Evolutionary conservation across 1,140 invertebrate species (phyloP), one percentile per base, ranked within the genome.

Genomic region (Zaprionus taronus): DNA sequence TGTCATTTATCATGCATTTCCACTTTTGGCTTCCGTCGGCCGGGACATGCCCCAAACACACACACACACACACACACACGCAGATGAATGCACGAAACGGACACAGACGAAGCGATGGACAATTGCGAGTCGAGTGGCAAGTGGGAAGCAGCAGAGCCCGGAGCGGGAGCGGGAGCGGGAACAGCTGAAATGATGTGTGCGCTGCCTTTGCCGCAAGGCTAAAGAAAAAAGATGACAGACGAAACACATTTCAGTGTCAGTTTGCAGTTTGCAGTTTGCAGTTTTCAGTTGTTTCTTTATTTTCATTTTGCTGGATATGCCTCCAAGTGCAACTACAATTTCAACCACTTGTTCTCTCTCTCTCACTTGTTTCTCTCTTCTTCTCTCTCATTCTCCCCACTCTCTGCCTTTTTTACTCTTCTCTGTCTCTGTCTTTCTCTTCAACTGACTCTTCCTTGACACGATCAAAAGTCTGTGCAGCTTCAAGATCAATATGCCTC

Each of bases 1-100:
- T 90, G 85, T 90, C 85, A 90, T 90, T 90, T 90, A 90, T 90
- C 85, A 90, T 90, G 85, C 85, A 90, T 90, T 90, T 90, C 85
- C 85, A 90, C 85, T 90, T 90, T 90, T 90, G 85, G 85, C 85
- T 90, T 90, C 85, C 85, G 85, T 82, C 85, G 81, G 76, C 85
- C 81, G 70, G 81, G 81, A 84, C 72, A 71, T 77, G 79, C 72
- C 84, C 81, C 78, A 49, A 62, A 66, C 47, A 71, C 81, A 81
- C 83, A 89, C 63, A 83, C 80, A 17, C 2, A 44, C 41, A 17
- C 41, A 17, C 41, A 44, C 41, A 44, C 38, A 44, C 41, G 17
- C 31, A 34, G 31, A 34, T 34, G 67, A 82, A 85, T 85, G 82
- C 71, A 85, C 72, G 53, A 49, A 57, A 26, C 36, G 61, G 24